These are phyloP conservation scores for Argya squamiceps DNA, from an alignment of 2,797 vertebrate genomes.

Conservation along the genomic window DNA sequence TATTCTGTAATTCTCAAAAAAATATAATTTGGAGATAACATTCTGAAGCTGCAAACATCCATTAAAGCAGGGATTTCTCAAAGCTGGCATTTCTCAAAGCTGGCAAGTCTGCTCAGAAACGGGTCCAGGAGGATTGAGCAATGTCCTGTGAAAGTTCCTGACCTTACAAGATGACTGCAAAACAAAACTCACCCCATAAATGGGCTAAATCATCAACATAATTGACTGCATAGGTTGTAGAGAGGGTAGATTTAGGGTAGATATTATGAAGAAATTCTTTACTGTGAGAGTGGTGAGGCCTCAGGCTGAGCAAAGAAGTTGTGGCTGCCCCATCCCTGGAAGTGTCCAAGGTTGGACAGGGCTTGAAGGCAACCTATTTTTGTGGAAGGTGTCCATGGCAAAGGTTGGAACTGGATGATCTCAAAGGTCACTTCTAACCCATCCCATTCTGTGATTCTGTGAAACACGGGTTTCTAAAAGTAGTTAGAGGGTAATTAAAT, in stretches of 20 bases:
- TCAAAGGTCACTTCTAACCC: neutral
- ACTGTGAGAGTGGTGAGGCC: neutral
- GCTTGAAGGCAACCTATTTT: neutral
- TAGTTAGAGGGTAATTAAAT: neutral
- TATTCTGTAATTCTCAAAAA: neutral
- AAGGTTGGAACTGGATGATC: neutral
- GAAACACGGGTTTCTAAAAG: neutral
- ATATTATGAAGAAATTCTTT: neutral
- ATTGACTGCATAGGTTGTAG: neutral
- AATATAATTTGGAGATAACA: neutral
- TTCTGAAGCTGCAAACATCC: neutral
- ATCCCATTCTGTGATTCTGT: neutral
- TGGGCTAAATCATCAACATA: neutral
- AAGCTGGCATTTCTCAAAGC: neutral
- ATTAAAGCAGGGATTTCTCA: neutral
- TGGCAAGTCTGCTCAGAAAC: neutral
- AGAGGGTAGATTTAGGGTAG: neutral
- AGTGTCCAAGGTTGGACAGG: neutral
- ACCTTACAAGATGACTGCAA: neutral
- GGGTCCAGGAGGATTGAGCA: neutral
- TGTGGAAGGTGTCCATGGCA: neutral
- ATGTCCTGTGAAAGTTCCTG: conserved; percentile 2
- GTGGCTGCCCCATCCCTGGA: neutral
- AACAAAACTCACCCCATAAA: neutral
- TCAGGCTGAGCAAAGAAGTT: neutral